phyloP scores from a whole-genome alignment of 2,113 vertebrate genomes.

The Petroica traversi region DNA sequence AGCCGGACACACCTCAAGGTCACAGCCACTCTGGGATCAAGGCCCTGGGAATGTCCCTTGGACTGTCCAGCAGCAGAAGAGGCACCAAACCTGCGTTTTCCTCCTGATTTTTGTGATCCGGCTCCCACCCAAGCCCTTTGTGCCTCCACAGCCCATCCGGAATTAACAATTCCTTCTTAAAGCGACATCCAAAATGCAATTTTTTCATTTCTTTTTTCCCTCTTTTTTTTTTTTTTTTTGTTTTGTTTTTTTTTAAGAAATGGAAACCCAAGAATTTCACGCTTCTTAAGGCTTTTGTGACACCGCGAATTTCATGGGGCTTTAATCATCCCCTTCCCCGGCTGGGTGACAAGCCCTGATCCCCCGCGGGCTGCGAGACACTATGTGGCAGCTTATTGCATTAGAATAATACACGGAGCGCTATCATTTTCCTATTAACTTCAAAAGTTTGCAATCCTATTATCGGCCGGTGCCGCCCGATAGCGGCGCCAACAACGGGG shows the following conservation, averaged over 20 bases:
- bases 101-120: background rate
- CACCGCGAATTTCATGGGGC: constrained; percentile 73
- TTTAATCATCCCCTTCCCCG: constrained; percentile 68
- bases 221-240: background rate
- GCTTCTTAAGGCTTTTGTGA: constrained; percentile 56
- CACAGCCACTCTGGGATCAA: background rate
- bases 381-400: constrained; percentile 37
- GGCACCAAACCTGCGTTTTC: background rate
- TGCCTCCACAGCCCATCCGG: background rate
- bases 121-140: background rate
- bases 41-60: background rate
- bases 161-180: background rate
- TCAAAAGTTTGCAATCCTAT: constrained; percentile 76
- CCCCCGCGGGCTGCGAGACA: constrained; percentile 35
- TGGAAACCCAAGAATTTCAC: constrained; percentile 32
- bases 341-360: constrained; percentile 17
- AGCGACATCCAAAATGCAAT: background rate
- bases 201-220: background rate
- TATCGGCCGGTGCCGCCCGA: constrained; percentile 23
- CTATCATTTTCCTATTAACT: constrained; percentile 68
- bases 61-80: background rate
- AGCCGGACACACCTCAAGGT: fast-evolving
- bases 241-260: background rate
- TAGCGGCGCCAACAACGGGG: background rate
- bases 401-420: constrained; percentile 20